These are phyloP conservation scores for Toxonevra muliebris DNA, from an alignment of 2,888 invertebrate species.

Conservation along the genomic window DNA sequence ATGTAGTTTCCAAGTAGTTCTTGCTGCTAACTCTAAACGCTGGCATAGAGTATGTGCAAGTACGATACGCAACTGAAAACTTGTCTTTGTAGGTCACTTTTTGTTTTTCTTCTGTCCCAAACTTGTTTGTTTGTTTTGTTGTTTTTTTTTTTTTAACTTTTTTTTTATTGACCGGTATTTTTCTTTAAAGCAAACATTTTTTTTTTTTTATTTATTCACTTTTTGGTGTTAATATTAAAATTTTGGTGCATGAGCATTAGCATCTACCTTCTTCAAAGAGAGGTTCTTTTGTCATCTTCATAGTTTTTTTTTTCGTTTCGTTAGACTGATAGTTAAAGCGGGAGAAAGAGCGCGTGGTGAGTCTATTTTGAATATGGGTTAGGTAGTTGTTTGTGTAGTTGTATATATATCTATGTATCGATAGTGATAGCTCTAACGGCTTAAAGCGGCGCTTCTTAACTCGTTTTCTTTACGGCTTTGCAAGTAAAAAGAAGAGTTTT, in stretches of 20 bases:
- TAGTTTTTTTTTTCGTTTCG: background rate
- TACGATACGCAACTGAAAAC: slow-evolving; percentile 47
- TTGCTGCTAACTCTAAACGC: slow-evolving; percentile 23
- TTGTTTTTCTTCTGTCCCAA: slow-evolving; percentile 36
- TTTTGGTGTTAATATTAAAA: slow-evolving; percentile 19
- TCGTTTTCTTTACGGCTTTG: slow-evolving; percentile 43
- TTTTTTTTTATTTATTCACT: slow-evolving; percentile 23
- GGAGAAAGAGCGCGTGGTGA: slow-evolving; percentile 33
- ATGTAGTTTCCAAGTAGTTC: slow-evolving; percentile 35
- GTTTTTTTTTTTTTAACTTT: slow-evolving; percentile 28
- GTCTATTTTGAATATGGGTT: slow-evolving; percentile 60
- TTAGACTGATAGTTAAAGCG: too few species aligned
- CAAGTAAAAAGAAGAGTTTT: slow-evolving; percentile 29
- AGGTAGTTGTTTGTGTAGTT: slow-evolving; percentile 38
- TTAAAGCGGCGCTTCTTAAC: slow-evolving; percentile 35
- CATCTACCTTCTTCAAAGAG: too few species aligned
- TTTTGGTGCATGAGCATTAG: too few species aligned
- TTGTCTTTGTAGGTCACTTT: slow-evolving; percentile 63
- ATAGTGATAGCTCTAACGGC: slow-evolving; percentile 47
- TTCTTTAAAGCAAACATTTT: too few species aligned
- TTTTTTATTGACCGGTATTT: background rate
- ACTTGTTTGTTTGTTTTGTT: slow-evolving; percentile 42
- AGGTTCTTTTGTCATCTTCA: slow-evolving; percentile 38
- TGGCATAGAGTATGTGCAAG: slow-evolving; percentile 22
- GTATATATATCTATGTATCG: background rate